Base-by-base conservation (phyloP, 2,888 invertebrate species). In the Hartigia nigra region DNA sequence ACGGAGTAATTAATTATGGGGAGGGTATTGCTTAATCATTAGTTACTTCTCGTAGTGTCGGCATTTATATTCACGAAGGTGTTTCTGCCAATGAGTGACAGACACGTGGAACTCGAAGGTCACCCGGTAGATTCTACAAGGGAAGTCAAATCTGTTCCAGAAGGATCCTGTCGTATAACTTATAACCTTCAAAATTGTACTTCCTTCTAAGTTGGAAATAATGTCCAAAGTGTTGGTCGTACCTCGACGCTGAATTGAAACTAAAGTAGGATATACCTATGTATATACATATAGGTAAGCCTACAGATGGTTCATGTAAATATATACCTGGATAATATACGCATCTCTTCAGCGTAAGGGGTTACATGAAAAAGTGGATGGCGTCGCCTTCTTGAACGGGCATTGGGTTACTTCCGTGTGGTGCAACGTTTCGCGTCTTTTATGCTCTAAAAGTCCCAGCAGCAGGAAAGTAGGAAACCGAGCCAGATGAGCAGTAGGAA, bases 401-500 rank as follows among this genome's bases (percentile, higher is more conserved):
- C 79, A 75, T 79, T 39, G 55, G 69, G 79, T 79, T 79, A 75
- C 79, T 79, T 79, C 79, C 79, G 79, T 76, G 77, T 69, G 69
- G 36, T 77, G 69, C 69, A 70, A 70, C 36, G 76, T 74, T 76
- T 79, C 77, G 70, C 74, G 79, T 75, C 55, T 55, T 79, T 79
- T 79, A 79, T 77, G 79, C 79, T 75, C 76, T 70, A 36, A 79
- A 77, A 78, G 76, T 78, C 70, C 39, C 76, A 74, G 72, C n/a
- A 34, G 31, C 55, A 55, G 55, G 55, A 55, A 55, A 55, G 23
- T 55, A 55, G 9, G 23, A 55, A 9, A 55, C 55, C 23, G 55
- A 55, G 55, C 23, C 55, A 9, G 55, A 55, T 9, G 55, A 23
- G 55, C 55, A 23, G 5, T 23, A 2, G 23, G 9, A 14, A 23